Conservation (phyloP, 2,888 invertebrate genomes). For the Drosophila longiperda region DNA sequence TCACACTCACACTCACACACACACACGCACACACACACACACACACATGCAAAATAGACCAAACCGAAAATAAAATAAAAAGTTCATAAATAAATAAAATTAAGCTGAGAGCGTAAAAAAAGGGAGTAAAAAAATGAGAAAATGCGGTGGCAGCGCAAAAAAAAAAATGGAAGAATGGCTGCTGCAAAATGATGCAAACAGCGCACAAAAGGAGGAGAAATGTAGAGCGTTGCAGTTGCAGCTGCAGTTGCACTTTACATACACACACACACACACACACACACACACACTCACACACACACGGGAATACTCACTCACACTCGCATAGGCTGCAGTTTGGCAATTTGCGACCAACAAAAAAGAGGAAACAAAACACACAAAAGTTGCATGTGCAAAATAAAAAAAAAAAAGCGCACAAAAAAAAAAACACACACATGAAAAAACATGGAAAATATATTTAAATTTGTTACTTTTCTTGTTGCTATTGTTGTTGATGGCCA, state of each 20-base stretch:
- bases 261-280: slow-evolving; percentile 18
- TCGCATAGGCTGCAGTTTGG: slow-evolving; percentile 68
- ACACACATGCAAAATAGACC: slow-evolving; percentile 45
- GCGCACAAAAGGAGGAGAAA: slow-evolving; percentile 58
- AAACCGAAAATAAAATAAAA: slow-evolving; percentile 67
- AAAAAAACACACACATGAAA: slow-evolving; percentile 19
- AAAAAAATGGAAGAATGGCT: slow-evolving; percentile 37
- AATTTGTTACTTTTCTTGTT: slow-evolving; percentile 69
- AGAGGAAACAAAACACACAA: slow-evolving; percentile 62
- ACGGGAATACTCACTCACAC: slow-evolving; percentile 14
- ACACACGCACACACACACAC: slow-evolving; percentile 2
- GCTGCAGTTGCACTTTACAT: slow-evolving; percentile 64
- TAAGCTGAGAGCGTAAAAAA: slow-evolving; percentile 67
- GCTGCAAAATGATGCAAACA: slow-evolving; percentile 28
- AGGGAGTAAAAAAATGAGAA: slow-evolving; percentile 38
- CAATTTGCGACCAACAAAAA: slow-evolving; percentile 60
- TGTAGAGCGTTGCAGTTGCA: slow-evolving; percentile 43
- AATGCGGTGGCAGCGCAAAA: slow-evolving; percentile 33
- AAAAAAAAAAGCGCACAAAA: slow-evolving; percentile 14
- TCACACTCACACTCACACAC: slow-evolving; percentile 19
- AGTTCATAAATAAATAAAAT: slow-evolving; percentile 78
- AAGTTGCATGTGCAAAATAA: slow-evolving; percentile 42
- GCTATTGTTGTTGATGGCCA: slow-evolving; percentile 39
- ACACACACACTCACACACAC: slow-evolving; percentile 29
- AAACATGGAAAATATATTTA: slow-evolving; percentile 62